Percentiles rank a stretch among this genome's conserved stretches.
Evolutionary conservation across 1,140 invertebrate species (phyloP).

Genomic region (Drosophila nebulosa): DNA sequence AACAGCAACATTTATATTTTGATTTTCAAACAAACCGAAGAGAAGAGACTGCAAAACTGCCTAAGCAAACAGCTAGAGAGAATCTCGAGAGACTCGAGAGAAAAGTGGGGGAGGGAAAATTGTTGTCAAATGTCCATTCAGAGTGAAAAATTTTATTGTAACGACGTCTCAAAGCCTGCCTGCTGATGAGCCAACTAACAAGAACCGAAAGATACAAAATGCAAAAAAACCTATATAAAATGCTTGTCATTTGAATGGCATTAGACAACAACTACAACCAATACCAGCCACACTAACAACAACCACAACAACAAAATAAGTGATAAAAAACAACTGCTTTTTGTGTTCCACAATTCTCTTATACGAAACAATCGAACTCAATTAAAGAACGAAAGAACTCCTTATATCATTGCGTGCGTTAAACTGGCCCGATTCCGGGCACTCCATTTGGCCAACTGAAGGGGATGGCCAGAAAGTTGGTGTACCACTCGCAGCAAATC

Average conservation of each 20-base stretch:
- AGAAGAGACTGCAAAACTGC: conserved; percentile 40
- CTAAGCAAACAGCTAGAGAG: neutral
- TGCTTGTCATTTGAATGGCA: neutral
- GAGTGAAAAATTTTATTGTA: neutral
- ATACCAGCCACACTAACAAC: conserved; percentile 2
- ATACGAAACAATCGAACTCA: conserved; percentile 55
- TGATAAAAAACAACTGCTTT: conserved; percentile 62
- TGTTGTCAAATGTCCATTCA: neutral
- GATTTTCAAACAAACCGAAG: conserved; percentile 35
- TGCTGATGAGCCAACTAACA: neutral
- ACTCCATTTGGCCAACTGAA: too few species aligned
- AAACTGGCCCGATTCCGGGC: conserved; percentile 55
- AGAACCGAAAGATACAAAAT: neutral
- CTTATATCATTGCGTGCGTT: conserved; percentile 62
- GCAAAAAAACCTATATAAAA: neutral
- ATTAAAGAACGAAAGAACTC: conserved; percentile 37
- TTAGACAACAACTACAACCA: conserved; percentile 3
- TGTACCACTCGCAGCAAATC: conserved; percentile 11
- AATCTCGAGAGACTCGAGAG: neutral
- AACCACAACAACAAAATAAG: conserved; percentile 59
- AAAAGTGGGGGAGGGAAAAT: conserved; percentile 8
- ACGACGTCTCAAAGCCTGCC: neutral
- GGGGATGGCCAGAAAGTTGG: neutral
- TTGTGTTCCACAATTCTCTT: conserved; percentile 20
- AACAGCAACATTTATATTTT: conserved; percentile 72